Conservation (phyloP, 2,888 invertebrate species). For the Rhabditoides inermis region DNA sequence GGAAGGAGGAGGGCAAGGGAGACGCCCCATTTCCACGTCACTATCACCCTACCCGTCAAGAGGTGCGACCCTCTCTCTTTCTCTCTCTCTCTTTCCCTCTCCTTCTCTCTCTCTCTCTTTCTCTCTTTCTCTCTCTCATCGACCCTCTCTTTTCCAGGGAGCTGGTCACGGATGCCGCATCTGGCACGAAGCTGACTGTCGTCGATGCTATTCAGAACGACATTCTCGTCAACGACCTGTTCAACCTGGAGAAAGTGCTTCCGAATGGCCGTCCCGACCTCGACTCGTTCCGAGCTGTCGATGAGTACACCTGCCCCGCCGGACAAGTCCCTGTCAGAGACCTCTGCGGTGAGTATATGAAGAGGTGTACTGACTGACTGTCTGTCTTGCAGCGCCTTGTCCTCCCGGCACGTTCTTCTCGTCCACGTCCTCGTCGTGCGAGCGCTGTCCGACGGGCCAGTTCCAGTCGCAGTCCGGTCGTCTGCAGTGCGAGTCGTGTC, state of each 20-base stretch:
- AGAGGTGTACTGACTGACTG: neutral
- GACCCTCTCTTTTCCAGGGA: conserved; percentile 7
- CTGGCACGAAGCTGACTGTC: conserved; percentile 58
- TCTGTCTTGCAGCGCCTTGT: conserved; percentile 46
- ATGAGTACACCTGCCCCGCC: conserved; percentile 82
- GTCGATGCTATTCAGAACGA: conserved; percentile 74
- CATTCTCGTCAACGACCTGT: conserved; percentile 70
- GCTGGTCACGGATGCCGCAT: conserved; percentile 57
- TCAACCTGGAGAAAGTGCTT: conserved; percentile 50
- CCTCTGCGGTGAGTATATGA: conserved; percentile 68
- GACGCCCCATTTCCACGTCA: conserved; percentile 4
- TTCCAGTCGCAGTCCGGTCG: conserved; percentile 50
- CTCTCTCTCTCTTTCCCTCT: neutral
- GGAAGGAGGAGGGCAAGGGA: conserved; percentile 4
- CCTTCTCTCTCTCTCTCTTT: neutral
- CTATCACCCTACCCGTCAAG: conserved; percentile 29
- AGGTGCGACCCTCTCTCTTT: conserved; percentile 6
- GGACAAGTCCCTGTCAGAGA: conserved; percentile 89
- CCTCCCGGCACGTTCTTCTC: conserved; percentile 54
- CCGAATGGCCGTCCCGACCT: conserved; percentile 91
- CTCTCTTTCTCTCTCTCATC: neutral
- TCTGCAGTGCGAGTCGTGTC: conserved; percentile 48
- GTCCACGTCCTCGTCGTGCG: conserved; percentile 40
- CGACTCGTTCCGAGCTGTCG: conserved; percentile 73
- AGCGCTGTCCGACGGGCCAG: conserved; percentile 52